Percentiles rank a stretch among this genome's conserved stretches.
Evolutionary conservation across 1,140 invertebrate genomes (phyloP).

Genomic region (Euura lappo): DNA sequence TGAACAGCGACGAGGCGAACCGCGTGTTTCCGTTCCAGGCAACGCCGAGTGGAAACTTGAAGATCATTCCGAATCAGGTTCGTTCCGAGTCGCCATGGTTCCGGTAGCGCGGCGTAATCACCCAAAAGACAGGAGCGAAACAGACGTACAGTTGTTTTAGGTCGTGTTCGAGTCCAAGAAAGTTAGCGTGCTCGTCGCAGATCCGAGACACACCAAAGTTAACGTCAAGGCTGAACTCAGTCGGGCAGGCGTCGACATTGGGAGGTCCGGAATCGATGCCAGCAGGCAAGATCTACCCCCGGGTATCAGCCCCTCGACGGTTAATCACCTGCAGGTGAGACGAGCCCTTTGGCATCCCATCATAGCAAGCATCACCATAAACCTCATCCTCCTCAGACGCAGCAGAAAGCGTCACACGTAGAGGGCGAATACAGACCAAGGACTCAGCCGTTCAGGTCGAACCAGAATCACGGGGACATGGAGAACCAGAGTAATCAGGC

Average conservation of each 20-base stretch:
- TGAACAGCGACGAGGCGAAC: slow-evolving; percentile 27
- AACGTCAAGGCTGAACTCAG: slow-evolving; percentile 65
- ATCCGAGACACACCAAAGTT: slow-evolving; percentile 68
- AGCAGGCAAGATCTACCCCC: slow-evolving; percentile 32
- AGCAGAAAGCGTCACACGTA: slow-evolving; percentile 31
- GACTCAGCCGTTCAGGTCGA: slow-evolving; percentile 30
- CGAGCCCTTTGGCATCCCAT: not conserved
- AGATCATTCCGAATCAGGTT: slow-evolving; percentile 71
- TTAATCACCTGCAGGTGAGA: slow-evolving; percentile 42
- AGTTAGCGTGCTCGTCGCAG: slow-evolving; percentile 70
- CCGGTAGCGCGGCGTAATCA: not conserved
- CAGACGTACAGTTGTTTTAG: slow-evolving; percentile 45
- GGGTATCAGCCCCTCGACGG: slow-evolving; percentile 39
- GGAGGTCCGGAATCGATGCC: slow-evolving; percentile 17
- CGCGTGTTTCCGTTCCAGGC: slow-evolving; percentile 66
- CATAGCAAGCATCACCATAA: not conserved
- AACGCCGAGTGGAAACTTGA: slow-evolving; percentile 71
- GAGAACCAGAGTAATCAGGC: slow-evolving; percentile 34
- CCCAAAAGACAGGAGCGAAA: not conserved
- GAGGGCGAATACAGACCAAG: slow-evolving; percentile 37
- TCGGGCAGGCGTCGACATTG: slow-evolving; percentile 30
- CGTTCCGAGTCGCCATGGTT: slow-evolving; percentile 9
- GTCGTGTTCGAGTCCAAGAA: slow-evolving; percentile 73
- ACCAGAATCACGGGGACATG: slow-evolving; percentile 31
- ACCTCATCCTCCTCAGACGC: slow-evolving; percentile 26